These are phyloP conservation scores for Mionectes olivaceus DNA, from an alignment of 2,797 vertebrate genomes.

Conservation along the genomic window DNA sequence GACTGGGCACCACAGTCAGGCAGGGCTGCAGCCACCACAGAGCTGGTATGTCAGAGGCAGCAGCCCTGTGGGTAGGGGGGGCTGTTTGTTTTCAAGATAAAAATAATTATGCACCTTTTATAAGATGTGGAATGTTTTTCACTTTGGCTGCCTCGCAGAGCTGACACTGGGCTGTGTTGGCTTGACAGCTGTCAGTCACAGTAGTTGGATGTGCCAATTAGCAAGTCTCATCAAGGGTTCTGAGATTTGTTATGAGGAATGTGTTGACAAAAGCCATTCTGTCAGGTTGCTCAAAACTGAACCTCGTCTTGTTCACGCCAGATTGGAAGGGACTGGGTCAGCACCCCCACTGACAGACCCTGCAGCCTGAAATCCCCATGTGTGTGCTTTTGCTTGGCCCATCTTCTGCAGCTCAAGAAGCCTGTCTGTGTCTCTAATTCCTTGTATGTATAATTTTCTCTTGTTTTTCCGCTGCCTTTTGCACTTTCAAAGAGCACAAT, in stretches of 20 bases:
- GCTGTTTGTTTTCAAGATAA: neutral
- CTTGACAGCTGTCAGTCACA: neutral
- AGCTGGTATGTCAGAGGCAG: neutral
- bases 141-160: neutral
- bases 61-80: neutral
- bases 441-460: neutral
- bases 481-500: neutral
- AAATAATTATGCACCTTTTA: neutral
- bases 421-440: neutral
- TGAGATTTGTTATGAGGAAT: neutral
- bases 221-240: neutral
- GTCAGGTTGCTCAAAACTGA: neutral
- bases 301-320: neutral
- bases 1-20: accelerated
- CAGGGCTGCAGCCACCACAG: neutral
- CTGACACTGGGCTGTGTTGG: neutral
- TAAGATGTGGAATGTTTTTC: neutral
- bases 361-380: neutral
- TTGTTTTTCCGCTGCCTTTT: neutral
- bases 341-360: neutral
- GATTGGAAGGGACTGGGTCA: neutral
- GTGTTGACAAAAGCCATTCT: neutral
- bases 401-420: neutral
- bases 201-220: neutral
- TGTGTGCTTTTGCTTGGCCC: neutral